phyloP scores from a whole-genome alignment of 2,888 invertebrate genomes.

The Chloroclysta siterata region DNA sequence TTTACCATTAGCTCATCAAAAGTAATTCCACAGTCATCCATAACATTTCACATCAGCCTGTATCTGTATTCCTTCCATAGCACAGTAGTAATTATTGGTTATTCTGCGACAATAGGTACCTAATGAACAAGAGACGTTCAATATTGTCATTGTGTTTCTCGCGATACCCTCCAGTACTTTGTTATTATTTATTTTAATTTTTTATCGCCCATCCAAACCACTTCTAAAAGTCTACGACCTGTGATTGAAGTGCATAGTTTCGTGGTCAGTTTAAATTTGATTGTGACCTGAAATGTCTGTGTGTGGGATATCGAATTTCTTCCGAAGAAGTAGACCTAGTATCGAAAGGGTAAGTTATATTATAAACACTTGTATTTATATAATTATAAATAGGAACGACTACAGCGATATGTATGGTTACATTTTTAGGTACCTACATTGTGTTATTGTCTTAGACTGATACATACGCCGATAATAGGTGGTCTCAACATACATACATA shows the following conservation, averaged over 20 bases:
- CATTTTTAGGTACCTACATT: too few species aligned
- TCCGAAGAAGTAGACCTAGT: conserved; percentile 59
- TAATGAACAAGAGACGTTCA: conserved; percentile 19
- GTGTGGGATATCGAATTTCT: conserved; percentile 73
- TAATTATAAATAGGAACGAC: too few species aligned
- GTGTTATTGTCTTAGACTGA: too few species aligned
- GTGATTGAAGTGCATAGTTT: conserved; percentile 15
- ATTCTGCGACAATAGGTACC: conserved; percentile 13
- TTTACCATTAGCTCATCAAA: conserved; percentile 12
- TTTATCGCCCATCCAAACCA: conserved; percentile 24
- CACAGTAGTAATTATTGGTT: conserved; percentile 14
- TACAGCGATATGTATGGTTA: too few species aligned
- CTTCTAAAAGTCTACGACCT: conserved; percentile 20
- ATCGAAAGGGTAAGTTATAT: conserved; percentile 67
- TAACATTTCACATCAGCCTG: conserved; percentile 19
- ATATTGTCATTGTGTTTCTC: conserved; percentile 50
- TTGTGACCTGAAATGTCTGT: conserved; percentile 62
- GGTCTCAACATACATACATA: too few species aligned
- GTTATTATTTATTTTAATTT: conserved; percentile 37
- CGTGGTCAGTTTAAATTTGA: conserved; percentile 31
- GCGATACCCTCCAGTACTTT: conserved; percentile 49
- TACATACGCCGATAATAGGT: too few species aligned
- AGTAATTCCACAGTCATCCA: neutral
- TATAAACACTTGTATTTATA: neutral
- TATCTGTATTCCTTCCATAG: conserved; percentile 8